These are phyloP conservation scores for Metridium senile DNA, from an alignment of 92 coral and sea anemone genomes.

Conservation along the genomic window DNA sequence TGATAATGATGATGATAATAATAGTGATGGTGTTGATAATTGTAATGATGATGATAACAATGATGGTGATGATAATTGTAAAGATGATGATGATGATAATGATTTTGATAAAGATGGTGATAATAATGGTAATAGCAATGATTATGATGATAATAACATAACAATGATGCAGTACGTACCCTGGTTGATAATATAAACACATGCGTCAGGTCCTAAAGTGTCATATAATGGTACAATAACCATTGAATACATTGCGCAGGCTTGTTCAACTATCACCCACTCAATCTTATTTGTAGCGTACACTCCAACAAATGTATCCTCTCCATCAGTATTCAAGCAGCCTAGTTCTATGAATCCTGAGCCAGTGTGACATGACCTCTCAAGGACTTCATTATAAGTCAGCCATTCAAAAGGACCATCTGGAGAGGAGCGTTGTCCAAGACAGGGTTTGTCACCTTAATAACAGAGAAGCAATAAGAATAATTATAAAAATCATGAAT, in stretches of 20 bases:
- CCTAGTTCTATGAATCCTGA: constrained; percentile 90
- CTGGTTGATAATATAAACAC: constrained; percentile 85
- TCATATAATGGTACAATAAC: constrained; percentile 87
- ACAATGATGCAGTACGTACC: no score
- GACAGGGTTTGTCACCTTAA: constrained; percentile 85
- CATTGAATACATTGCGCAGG: constrained; percentile 82
- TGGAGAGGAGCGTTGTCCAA: constrained; percentile 81
- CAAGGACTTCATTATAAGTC: constrained; percentile 91
- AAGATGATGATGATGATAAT: no score
- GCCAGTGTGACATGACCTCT: constrained; percentile 67
- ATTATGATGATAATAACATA: no score
- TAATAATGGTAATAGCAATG: no score
- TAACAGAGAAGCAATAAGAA: background rate
- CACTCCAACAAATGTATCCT: constrained; percentile 76
- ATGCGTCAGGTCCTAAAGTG: constrained; percentile 92
- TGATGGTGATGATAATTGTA: no score
- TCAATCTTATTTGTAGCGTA: constrained; percentile 94
- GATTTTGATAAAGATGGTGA: no score
- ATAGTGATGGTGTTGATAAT: no score
- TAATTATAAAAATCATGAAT: background rate
- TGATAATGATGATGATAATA: no score
- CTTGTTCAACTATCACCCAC: constrained; percentile 97
- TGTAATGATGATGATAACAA: no score
- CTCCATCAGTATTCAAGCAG: constrained; percentile 40
- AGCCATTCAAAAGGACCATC: constrained; percentile 91